Evolutionary conservation across 2,113 vertebrate genomes (phyloP), one percentile per base, ranked within the genome.

Genomic region (Bagarius yarrelli): DNA sequence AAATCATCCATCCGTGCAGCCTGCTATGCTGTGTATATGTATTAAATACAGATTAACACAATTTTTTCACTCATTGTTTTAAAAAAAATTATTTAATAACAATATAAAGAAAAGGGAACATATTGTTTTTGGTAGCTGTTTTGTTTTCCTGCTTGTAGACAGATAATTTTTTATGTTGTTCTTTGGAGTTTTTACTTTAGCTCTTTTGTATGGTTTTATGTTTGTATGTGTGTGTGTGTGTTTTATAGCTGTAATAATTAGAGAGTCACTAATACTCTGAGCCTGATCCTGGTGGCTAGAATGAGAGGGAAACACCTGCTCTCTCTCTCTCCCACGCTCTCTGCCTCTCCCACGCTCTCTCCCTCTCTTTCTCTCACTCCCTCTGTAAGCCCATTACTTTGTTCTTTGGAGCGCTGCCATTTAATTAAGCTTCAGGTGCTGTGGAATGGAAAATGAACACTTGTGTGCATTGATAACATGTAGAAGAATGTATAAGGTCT

Each of bases 381-480:
- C 74, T 72, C 66, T 80, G 56, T 75, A 72, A 77, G 56, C 25
- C 61, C 55, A 50, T 61, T 55, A 44, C 83, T 86, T 87, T 83
- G 83, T 83, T 79, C 83, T 82, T 69, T 83, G 84, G 85, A 84
- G 57, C 47, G 23, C 83, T 81, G 85, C 84, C 81, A 83, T 86
- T 80, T 86, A 86, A 87, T 86, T 87, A 86, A 81, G 56, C n/a
- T 70, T 78, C 80, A 85, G 83, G 83, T 67, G 72, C 72, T 82
- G 55, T 81, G 85, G 76, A 80, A 56, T 80, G 81, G 66, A 57
- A 86, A 81, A 87, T 75, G 71, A 82, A 85, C 83, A 71, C 72
- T 59, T 71, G 63, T 73, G 53, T 52, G 4, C 8, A 11, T 71
- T 5, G 44, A 21, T 64, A 76, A 76, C 34, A 53, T 77, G 82